phyloP scores from a whole-genome alignment of 30 jellyfish, hydroid and myxozoan genomes.

The Hydractinia symbiolongicarpus region DNA sequence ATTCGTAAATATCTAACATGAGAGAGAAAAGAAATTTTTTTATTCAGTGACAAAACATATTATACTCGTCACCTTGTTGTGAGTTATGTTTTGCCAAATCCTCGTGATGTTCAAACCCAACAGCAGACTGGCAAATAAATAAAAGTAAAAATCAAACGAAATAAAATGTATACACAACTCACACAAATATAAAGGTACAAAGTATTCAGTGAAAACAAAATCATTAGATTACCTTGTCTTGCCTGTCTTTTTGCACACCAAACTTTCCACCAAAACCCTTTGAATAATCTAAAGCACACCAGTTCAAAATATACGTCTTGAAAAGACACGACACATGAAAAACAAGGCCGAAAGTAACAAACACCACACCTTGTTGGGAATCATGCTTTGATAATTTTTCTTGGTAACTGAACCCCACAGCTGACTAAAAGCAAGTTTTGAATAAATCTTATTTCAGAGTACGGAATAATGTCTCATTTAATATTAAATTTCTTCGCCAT shows the following conservation, averaged over 20 bases:
- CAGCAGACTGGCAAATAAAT: conserved; percentile 45
- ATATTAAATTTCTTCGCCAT: too few relatives aligned
- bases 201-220: background rate
- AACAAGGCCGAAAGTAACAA: background rate
- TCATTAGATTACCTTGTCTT: conserved; percentile 22
- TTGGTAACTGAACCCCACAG: conserved; percentile 66
- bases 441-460: background rate
- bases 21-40: background rate
- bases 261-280: conserved; percentile 51
- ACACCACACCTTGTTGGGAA: conserved; percentile 54
- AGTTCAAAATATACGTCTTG: background rate
- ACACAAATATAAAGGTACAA: background rate
- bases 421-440: conserved; percentile 33
- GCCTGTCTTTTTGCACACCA: conserved; percentile 46
- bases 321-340: background rate
- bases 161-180: too few relatives aligned
- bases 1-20: background rate
- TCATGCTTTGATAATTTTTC: conserved; percentile 64
- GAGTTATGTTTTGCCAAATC: conserved; percentile 25
- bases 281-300: conserved; percentile 24
- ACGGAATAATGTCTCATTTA: too few relatives aligned
- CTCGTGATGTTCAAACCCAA: conserved; percentile 60
- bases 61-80: background rate
- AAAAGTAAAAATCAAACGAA: background rate
- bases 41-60: too few relatives aligned